Base-by-base conservation (phyloP, 2,888 invertebrate genomes). In the Alsophila aescularia region DNA sequence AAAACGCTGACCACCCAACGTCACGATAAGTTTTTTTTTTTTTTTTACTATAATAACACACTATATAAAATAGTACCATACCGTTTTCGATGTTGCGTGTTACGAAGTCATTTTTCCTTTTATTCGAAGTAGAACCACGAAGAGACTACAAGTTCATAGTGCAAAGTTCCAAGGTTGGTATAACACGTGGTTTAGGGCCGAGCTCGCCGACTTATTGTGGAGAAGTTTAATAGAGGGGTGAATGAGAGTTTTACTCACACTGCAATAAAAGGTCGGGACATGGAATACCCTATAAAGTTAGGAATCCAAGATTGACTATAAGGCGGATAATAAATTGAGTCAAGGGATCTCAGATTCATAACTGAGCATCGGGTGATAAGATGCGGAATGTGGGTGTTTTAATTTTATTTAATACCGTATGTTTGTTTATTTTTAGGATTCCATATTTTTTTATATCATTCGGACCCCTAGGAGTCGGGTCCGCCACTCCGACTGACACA, bases 171-270 rank as follows among this genome's bases (percentile, higher is more conserved):
- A 52, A 37, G 52, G 42, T 42, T 50, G 36, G 44, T 39, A n/a
- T n/a, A 51, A 31, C 51, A 45, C 31, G 55, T 62, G 62, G 60
- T 60, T 47, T 51, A 64, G 48, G 37, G 40, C 35, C 37, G 15
- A 48, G 13, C 56, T 44, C 41, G 52, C 40, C 62, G 53, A 64
- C 47, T 62, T 62, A 62, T 60, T 55, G 51, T 40, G 49, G 42
- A 35, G 24, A 7, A 35, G 14, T 44, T 15, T 18, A n/a, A n/a
- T n/a, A 32, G 35, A 24, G 29, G 31, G 18, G n/a, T 12, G 31
- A 14, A 6, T 9, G 32, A 5, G 14, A 14, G 24, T 34, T 9
- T 14, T 6, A 32, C 14, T 24, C 12, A 29, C 34, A 35, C 27
- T 31, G 31, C 39, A 8, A 44, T 44, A 21, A 39, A 24, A 39